Percentiles rank a stretch among this genome's conserved stretches.
Evolutionary conservation across 2,113 vertebrate genomes (phyloP).

Genomic region (Alethe diademata): DNA sequence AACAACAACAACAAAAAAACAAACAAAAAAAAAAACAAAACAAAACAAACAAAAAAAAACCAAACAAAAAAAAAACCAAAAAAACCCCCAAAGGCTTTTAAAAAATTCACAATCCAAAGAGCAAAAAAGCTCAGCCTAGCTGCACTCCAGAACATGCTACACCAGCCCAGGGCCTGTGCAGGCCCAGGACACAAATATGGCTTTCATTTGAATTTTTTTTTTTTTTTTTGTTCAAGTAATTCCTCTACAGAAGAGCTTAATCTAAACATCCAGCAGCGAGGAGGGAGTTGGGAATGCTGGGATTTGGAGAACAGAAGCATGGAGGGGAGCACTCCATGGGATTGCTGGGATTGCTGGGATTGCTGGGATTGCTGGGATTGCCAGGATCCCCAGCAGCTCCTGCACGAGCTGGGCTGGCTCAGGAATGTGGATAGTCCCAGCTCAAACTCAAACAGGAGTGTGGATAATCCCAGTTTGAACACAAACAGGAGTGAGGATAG

Average conservation of each 20-base stretch:
- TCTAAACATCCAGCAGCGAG: background rate
- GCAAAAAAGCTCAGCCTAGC: background rate
- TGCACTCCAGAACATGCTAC: background rate
- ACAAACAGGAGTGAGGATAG: background rate
- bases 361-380: no score
- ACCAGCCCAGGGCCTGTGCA: background rate
- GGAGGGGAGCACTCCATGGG: background rate
- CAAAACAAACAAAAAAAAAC: no score
- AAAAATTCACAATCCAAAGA: background rate
- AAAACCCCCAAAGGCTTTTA: background rate
- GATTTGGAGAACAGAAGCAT: background rate
- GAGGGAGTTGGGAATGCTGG: fast-evolving
- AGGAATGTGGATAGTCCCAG: background rate
- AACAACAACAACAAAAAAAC: background rate
- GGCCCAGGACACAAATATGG: background rate
- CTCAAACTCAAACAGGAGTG: no score
- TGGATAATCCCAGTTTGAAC: background rate
- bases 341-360: no score
- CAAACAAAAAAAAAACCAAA: background rate
- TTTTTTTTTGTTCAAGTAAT: background rate
- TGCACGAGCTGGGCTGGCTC: background rate
- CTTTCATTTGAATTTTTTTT: background rate
- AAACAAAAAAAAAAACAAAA: background rate
- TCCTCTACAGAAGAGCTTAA: background rate
- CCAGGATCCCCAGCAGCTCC: background rate